phyloP scores from a whole-genome alignment of 2,113 vertebrate species.

The Nyctereutes procyonoides region DNA sequence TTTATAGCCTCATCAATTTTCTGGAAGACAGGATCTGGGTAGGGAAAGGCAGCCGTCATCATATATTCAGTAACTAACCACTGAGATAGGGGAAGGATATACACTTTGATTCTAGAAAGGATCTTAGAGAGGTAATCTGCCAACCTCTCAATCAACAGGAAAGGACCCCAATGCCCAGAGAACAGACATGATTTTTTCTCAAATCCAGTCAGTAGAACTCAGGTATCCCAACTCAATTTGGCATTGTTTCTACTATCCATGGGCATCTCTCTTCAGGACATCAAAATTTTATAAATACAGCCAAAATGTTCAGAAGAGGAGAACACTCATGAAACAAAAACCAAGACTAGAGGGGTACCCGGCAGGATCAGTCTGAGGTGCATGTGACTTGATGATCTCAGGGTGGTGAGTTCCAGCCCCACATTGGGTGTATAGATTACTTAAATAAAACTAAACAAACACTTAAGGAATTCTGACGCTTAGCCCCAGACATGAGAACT shows the following conservation, averaged over 20 bases:
- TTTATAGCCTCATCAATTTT: not conserved
- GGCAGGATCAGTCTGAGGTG: not conserved
- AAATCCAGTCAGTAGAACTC: not conserved
- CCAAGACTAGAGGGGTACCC: not conserved
- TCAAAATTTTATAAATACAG: not conserved
- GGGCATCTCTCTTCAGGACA: not conserved
- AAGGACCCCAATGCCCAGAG: not conserved
- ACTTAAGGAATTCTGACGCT: not conserved
- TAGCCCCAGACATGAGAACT: not conserved
- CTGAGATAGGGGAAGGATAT: not conserved
- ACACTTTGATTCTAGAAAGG: not conserved
- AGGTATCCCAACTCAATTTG: not conserved
- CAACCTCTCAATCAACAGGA: not conserved
- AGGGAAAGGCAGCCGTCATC: not conserved
- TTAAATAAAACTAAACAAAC: not conserved
- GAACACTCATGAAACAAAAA: not conserved
- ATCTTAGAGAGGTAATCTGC: not conserved
- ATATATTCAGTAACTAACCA: not conserved
- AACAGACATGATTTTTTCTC: not conserved
- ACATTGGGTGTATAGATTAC: not conserved
- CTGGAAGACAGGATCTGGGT: not conserved
- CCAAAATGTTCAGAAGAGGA: not conserved
- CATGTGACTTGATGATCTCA: not conserved
- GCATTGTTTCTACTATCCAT: not conserved
- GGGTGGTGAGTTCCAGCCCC: not conserved